Percentiles rank a stretch among this genome's conserved stretches.
phyloP scores from a whole-genome alignment of 2,888 invertebrate species.

The Ophonus ardosiacus region DNA sequence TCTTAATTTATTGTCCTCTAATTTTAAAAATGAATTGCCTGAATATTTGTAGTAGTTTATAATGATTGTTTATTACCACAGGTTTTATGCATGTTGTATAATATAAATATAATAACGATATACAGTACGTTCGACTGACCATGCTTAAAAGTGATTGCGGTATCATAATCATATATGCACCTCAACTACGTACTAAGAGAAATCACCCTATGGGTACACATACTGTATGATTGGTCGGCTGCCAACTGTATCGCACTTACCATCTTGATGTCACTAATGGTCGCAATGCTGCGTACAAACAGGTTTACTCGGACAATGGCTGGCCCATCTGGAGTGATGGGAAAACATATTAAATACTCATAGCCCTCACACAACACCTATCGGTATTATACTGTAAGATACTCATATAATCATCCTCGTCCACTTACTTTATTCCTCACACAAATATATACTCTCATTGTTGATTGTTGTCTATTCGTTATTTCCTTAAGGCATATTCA shows the following conservation, averaged over 20 bases:
- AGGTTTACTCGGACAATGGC: slow-evolving; percentile 98
- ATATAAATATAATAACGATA: slow-evolving; percentile 52
- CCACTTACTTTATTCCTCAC: background rate
- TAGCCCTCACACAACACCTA: slow-evolving; percentile 44
- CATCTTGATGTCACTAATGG: slow-evolving; percentile 99
- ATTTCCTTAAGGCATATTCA: background rate
- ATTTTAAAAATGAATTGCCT: background rate
- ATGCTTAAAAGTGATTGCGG: slow-evolving; percentile 62
- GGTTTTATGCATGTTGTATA: slow-evolving; percentile 28
- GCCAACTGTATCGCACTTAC: slow-evolving; percentile 83
- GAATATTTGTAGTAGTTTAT: background rate
- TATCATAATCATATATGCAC: slow-evolving; percentile 60
- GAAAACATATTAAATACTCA: slow-evolving; percentile 63
- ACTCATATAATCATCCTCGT: background rate
- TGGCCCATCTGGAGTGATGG: slow-evolving; percentile 89
- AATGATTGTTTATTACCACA: slow-evolving; percentile 29
- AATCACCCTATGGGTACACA: slow-evolving; percentile 66
- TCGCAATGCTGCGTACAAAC: slow-evolving; percentile 98
- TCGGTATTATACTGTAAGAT: slow-evolving; percentile 30
- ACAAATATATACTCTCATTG: slow-evolving; percentile 16
- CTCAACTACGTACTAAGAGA: slow-evolving; percentile 61
- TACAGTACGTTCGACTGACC: slow-evolving; percentile 59
- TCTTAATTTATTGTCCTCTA: background rate
- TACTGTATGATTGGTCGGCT: slow-evolving; percentile 71
- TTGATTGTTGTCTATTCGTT: background rate